phyloP scores from a whole-genome alignment of 2,797 vertebrate genomes.

The Mycteria americana region DNA sequence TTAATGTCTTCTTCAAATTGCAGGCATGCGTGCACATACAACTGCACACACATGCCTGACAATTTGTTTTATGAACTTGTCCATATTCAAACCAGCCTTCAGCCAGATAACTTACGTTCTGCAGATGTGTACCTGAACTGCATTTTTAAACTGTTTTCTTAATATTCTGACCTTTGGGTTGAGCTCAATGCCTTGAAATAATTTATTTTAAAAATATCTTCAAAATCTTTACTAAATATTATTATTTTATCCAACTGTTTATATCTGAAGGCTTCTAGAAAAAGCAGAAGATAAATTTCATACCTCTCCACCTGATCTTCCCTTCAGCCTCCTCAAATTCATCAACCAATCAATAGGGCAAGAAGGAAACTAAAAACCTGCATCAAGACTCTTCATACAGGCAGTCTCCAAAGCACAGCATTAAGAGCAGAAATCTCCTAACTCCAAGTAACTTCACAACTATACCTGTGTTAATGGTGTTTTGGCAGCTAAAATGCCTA shows the following conservation, averaged over 20 bases:
- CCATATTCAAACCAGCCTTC: background rate
- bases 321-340: background rate
- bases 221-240: background rate
- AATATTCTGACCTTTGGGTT: background rate
- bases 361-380: background rate
- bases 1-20: background rate
- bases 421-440: background rate
- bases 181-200: background rate
- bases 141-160: background rate
- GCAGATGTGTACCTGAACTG: background rate
- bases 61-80: background rate
- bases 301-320: background rate
- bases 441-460: background rate
- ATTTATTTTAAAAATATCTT: background rate
- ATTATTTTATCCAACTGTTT: background rate
- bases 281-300: background rate
- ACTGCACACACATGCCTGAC: background rate
- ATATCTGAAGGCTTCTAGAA: background rate
- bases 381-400: background rate
- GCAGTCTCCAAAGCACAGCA: background rate
- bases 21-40: background rate
- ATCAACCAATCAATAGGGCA: background rate
- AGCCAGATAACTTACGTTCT: background rate
- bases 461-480: slow-evolving; percentile 81
- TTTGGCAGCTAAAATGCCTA: slow-evolving; percentile 85